Conservation (phyloP, 1,140 invertebrate species). For the Trigoniulus corallinus region DNA sequence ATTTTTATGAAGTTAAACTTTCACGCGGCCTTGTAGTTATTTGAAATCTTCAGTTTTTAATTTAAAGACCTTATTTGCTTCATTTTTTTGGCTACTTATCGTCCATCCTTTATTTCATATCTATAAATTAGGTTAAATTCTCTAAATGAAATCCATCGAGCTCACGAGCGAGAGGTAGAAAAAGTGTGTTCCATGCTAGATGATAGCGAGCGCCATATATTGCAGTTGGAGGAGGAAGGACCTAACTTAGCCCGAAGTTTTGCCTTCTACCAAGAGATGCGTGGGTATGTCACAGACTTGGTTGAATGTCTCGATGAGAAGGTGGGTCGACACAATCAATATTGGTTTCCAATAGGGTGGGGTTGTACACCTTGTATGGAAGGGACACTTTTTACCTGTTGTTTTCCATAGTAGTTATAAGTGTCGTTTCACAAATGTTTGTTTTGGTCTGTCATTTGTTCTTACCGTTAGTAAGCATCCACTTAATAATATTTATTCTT, state of each 20-base stretch:
- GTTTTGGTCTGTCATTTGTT: no score
- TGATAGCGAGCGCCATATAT: conserved; percentile 40
- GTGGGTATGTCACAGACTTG: conserved; percentile 88
- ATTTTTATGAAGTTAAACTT: no score
- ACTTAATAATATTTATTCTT: conserved; percentile 6
- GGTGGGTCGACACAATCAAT: conserved; percentile 34
- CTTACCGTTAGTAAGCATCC: no score
- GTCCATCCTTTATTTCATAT: no score
- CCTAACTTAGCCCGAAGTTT: conserved; percentile 56
- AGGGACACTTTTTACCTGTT: conserved; percentile 4
- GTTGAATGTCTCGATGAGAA: conserved; percentile 89
- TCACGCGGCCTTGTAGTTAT: no score
- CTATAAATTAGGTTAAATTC: conserved; percentile 38
- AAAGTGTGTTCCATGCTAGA: conserved; percentile 39
- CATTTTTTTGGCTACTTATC: no score
- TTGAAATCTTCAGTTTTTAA: no score
- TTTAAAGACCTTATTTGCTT: no score
- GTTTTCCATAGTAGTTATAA: no score
- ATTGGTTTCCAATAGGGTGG: not conserved
- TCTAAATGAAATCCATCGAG: conserved; percentile 38
- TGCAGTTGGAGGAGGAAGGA: conserved; percentile 39
- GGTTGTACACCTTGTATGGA: no score
- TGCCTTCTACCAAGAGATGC: conserved; percentile 85
- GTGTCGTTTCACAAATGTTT: no score
- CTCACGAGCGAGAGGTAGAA: conserved; percentile 31